Conservation (phyloP, 2,797 vertebrate species). For the Melanotaenia maccullochi region DNA sequence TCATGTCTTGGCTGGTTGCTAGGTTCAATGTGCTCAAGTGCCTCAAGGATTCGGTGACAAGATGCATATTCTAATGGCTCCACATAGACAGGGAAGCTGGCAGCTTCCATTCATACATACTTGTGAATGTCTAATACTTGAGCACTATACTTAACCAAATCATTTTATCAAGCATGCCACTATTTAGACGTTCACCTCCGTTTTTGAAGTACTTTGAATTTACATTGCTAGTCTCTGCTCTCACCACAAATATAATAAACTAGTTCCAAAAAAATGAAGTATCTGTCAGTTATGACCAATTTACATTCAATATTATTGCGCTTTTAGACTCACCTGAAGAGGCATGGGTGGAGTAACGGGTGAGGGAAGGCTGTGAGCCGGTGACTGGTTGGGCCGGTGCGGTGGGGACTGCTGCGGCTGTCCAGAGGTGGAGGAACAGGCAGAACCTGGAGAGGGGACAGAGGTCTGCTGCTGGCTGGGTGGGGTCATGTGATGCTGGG, state of each 20-base stretch:
- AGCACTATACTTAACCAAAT: constrained; percentile 10
- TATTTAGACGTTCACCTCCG: constrained; percentile 28
- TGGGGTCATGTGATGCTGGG: constrained; percentile 85
- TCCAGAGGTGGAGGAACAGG: constrained; percentile 79
- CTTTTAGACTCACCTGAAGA: constrained; percentile 84
- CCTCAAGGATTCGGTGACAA: constrained; percentile 40
- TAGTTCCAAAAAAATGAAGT: background rate
- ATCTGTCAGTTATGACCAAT: background rate
- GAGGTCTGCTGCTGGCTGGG: constrained; percentile 81
- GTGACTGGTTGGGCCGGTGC: constrained; percentile 90
- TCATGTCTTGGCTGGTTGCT: constrained; percentile 19
- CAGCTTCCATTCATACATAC: constrained; percentile 46
- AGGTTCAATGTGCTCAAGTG: constrained; percentile 32
- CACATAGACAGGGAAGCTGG: constrained; percentile 43
- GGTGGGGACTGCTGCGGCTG: constrained; percentile 85
- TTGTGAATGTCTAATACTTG: constrained; percentile 19
- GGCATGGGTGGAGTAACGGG: constrained; percentile 94
- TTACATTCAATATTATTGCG: background rate
- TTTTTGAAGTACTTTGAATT: constrained; percentile 7
- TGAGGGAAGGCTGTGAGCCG: constrained; percentile 91
- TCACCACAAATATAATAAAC: background rate
- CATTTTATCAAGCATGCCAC: constrained; percentile 15
- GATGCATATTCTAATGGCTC: constrained; percentile 50
- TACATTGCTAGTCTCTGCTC: background rate
- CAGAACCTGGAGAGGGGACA: constrained; percentile 76